Evolutionary conservation across 2,888 invertebrate species (phyloP).

Genomic region (Drosophila villosipedis): DNA sequence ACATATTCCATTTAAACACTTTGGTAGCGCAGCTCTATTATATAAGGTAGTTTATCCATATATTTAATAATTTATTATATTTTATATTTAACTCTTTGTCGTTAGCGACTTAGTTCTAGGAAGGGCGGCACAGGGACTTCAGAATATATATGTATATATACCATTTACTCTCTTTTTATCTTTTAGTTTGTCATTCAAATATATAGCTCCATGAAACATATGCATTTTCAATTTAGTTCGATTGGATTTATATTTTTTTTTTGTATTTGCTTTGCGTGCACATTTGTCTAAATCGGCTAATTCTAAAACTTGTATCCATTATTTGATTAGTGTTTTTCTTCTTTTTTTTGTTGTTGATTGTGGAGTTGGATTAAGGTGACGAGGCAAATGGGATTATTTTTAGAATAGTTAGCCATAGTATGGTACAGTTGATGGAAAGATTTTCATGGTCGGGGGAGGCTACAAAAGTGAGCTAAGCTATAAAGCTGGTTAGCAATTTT

Average conservation of each 20-base stretch:
- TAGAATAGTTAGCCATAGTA: constrained; percentile 58
- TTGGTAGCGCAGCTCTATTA: constrained; percentile 62
- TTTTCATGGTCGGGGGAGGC: constrained; percentile 47
- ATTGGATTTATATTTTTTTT: constrained; percentile 3
- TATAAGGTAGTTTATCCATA: constrained; percentile 46
- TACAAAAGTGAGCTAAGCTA: constrained; percentile 70
- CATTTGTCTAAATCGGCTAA: constrained; percentile 39
- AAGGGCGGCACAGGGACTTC: constrained; percentile 60
- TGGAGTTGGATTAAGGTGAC: neutral
- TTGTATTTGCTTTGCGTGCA: constrained; percentile 34
- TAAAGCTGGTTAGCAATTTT: constrained; percentile 67
- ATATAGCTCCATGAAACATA: constrained; percentile 15
- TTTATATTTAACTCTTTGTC: constrained; percentile 53
- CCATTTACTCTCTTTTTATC: constrained; percentile 14
- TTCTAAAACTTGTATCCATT: constrained; percentile 36
- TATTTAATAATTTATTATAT: constrained; percentile 42
- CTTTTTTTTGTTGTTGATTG: neutral
- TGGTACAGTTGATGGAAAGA: constrained; percentile 66
- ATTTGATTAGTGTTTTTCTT: constrained; percentile 8
- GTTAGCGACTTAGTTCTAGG: constrained; percentile 58
- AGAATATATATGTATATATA: constrained; percentile 26
- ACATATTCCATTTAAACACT: constrained; percentile 37
- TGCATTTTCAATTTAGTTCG: constrained; percentile 15
- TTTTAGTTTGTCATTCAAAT: constrained; percentile 14
- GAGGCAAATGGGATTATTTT: constrained; percentile 16